Percentiles rank a stretch among this genome's conserved stretches.
Conservation (phyloP, 2,113 vertebrate genomes). For the Mesocricetus auratus region DNA sequence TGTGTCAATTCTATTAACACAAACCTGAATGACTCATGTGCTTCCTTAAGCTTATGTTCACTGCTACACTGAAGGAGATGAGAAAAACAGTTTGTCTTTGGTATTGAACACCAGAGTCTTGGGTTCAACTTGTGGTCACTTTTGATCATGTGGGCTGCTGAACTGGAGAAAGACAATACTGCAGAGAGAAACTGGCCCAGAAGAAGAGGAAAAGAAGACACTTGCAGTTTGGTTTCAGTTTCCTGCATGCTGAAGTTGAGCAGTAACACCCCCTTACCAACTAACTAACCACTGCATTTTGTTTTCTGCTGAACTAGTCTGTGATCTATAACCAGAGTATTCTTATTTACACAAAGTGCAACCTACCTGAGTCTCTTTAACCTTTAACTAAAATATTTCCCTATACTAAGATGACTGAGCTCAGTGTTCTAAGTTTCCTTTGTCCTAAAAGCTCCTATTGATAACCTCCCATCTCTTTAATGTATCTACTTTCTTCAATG, state of each 20-base stretch:
- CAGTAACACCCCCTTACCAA: neutral
- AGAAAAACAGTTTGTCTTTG: neutral
- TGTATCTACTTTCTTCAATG: constrained; percentile 32
- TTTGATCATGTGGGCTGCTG: neutral
- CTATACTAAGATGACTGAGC: constrained; percentile 32
- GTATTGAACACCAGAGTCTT: constrained; percentile 3
- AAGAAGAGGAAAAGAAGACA: neutral
- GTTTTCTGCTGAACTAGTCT: neutral
- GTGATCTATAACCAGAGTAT: neutral
- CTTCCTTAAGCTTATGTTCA: neutral
- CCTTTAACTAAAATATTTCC: constrained; percentile 2
- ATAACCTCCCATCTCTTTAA: constrained; percentile 73
- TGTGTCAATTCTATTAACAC: neutral
- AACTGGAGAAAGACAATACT: neutral
- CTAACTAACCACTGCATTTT: neutral
- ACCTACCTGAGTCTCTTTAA: neutral
- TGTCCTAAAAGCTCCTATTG: constrained; percentile 33
- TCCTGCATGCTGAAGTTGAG: neutral
- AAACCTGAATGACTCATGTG: neutral
- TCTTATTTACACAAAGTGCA: neutral
- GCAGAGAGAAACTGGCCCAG: neutral
- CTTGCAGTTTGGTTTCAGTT: neutral
- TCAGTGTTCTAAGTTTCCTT: neutral
- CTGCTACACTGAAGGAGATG: neutral
- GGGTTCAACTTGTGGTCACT: neutral